These are phyloP conservation scores for Euphydryas editha DNA, from an alignment of 2,888 invertebrate species.

Conservation along the genomic window DNA sequence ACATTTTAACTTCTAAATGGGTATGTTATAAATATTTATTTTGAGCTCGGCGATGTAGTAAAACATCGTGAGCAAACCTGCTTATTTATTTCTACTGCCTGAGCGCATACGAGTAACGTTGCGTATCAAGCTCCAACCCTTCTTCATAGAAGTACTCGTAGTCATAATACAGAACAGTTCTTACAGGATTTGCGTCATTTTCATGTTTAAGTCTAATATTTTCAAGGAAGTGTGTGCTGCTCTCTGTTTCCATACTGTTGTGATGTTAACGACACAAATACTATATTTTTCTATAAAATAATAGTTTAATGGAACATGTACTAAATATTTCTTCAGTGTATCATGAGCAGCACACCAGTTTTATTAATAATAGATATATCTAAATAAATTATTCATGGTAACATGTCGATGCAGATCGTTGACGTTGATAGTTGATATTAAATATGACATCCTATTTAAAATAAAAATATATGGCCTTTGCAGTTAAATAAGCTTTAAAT, in stretches of 20 bases:
- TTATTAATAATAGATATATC: neutral
- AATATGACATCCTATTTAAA: neutral
- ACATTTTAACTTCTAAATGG: no score
- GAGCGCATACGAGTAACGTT: no score
- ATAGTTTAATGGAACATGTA: no score
- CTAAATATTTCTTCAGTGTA: no score
- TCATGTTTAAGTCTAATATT: slow-evolving; percentile 63
- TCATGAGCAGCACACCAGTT: slow-evolving; percentile 7
- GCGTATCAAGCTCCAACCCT: no score
- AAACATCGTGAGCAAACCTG: no score
- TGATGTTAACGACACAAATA: neutral
- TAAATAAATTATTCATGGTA: slow-evolving; percentile 1
- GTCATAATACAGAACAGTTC: neutral
- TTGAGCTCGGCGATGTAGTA: no score
- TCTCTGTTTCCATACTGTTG: slow-evolving; percentile 63
- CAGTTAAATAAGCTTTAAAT: no score
- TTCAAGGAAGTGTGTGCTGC: slow-evolving; percentile 56
- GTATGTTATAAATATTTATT: no score
- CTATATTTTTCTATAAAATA: neutral
- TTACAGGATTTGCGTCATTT: slow-evolving; percentile 41
- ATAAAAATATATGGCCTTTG: neutral
- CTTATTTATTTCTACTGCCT: no score
- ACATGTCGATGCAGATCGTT: neutral
- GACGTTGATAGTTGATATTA: neutral
- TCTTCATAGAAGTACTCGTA: no score